Evolutionary conservation across 2,888 invertebrate species (phyloP).

Genomic region (Metellina segmentata): DNA sequence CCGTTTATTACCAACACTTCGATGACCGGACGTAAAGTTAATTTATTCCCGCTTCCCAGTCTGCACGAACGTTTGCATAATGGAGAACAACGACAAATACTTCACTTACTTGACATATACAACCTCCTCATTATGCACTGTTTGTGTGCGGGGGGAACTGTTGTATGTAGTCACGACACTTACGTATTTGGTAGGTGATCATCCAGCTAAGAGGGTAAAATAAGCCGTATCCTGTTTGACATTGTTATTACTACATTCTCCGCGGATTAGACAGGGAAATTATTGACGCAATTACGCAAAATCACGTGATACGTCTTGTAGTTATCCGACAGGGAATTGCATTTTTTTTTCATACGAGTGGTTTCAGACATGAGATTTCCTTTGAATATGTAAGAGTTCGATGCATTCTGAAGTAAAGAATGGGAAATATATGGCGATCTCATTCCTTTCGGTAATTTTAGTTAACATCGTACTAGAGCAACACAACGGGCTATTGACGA

Average conservation of each 20-base stretch:
- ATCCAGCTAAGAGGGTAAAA: neutral
- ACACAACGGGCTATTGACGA: no score
- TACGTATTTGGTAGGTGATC: neutral
- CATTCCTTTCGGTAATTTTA: no score
- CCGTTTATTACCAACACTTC: slow-evolving; percentile 48
- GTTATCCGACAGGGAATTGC: no score
- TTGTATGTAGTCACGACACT: neutral
- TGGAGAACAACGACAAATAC: no score
- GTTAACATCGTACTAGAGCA: no score
- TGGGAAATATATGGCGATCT: no score
- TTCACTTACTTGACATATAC: neutral
- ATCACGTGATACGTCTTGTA: neutral
- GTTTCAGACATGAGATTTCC: no score
- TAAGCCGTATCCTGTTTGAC: neutral
- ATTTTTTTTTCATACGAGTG: no score
- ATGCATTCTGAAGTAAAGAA: no score
- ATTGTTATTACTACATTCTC: neutral
- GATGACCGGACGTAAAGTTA: slow-evolving; percentile 40
- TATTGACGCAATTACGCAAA: neutral
- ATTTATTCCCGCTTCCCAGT: slow-evolving; percentile 35
- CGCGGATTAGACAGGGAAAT: neutral
- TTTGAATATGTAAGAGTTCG: no score
- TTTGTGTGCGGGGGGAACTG: neutral
- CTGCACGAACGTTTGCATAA: neutral
- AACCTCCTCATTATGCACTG: neutral